phyloP scores from a whole-genome alignment of 2,888 invertebrate genomes.

The Thecocarcelia acutangulata region DNA sequence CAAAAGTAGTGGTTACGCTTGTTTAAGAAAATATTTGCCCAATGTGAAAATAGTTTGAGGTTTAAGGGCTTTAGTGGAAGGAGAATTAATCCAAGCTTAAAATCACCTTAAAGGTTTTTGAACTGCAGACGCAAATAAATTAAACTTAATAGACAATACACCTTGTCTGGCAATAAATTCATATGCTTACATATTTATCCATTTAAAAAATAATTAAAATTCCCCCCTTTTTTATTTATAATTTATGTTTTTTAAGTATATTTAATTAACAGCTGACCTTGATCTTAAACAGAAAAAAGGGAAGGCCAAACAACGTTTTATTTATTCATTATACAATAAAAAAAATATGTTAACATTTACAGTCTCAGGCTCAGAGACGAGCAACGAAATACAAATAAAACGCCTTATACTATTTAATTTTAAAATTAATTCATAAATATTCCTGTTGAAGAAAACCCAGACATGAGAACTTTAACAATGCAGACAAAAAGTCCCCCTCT shows the following conservation, averaged over 20 bases:
- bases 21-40: too few species aligned
- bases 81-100: not conserved
- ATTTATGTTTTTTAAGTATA: conserved; percentile 44
- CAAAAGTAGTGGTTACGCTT: too few species aligned
- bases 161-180: conserved; percentile 1
- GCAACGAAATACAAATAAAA: not conserved
- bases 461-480: conserved; percentile 53
- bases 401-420: conserved; percentile 48
- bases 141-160: conserved; percentile 15
- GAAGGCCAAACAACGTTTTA: conserved; percentile 35
- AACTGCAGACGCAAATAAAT: not conserved
- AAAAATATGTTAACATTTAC: conserved; percentile 50
- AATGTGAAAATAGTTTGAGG: too few species aligned
- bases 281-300: conserved; percentile 43
- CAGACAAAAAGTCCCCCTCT: conserved; percentile 10
- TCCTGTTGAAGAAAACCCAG: conserved; percentile 43
- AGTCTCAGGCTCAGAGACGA: conserved; percentile 21
- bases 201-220: conserved; percentile 16
- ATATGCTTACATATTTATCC: not conserved
- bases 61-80: not conserved
- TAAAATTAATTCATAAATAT: conserved; percentile 66
- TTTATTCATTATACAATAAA: conserved; percentile 40
- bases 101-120: conserved; percentile 1
- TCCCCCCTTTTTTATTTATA: conserved; percentile 17
- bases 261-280: conserved; percentile 67